These are phyloP conservation scores for Lucinisca nassula DNA, from an alignment of 2,888 invertebrate species.

Conservation along the genomic window DNA sequence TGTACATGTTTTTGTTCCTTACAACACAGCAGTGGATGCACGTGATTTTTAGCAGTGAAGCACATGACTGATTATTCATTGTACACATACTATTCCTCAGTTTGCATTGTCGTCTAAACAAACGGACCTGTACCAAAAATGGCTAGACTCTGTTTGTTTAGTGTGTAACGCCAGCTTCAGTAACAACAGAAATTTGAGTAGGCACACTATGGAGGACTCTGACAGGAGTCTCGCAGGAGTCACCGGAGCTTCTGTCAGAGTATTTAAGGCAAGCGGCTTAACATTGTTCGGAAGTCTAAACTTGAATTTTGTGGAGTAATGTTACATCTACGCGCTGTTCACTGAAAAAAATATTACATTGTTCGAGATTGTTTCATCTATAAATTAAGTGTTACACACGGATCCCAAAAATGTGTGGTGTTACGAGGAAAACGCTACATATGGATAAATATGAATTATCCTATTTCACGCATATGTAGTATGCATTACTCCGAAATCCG, in stretches of 20 bases:
- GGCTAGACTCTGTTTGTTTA: neutral
- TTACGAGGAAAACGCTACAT: too few species aligned
- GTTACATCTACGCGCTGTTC: too few species aligned
- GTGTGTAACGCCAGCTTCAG: neutral
- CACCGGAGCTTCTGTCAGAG: conserved; percentile 9
- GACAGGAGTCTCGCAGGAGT: conserved; percentile 2
- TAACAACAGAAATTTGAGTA: neutral
- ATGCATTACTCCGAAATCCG: too few species aligned
- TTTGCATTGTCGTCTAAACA: neutral
- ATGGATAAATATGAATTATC: too few species aligned
- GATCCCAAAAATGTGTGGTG: too few species aligned
- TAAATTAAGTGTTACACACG: too few species aligned
- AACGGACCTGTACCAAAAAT: neutral
- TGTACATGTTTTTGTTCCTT: neutral
- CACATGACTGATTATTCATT: too few species aligned
- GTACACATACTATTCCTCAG: neutral
- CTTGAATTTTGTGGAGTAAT: neutral
- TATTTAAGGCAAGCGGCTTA: neutral
- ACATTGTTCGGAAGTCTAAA: neutral
- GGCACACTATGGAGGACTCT: neutral
- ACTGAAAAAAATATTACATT: too few species aligned
- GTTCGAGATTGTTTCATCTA: too few species aligned
- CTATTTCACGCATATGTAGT: too few species aligned
- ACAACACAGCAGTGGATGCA: neutral
- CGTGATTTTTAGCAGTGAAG: neutral